Percentiles rank a stretch among this genome's conserved stretches.
Evolutionary conservation across 2,888 invertebrate species (phyloP).

Genomic region (Xestia c-nigrum): DNA sequence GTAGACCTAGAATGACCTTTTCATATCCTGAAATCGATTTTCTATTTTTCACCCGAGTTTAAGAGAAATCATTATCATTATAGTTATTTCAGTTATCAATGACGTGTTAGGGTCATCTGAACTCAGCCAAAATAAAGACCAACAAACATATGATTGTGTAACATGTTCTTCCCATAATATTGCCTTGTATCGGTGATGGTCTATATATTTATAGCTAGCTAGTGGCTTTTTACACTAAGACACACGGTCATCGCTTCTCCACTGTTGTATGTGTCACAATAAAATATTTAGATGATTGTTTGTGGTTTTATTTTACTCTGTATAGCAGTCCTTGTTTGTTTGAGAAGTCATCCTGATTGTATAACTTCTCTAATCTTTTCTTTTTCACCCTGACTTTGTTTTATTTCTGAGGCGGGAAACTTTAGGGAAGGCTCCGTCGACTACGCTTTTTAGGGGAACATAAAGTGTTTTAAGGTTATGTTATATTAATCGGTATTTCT

Average conservation of each 20-base stretch:
- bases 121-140: slow-evolving; percentile 3
- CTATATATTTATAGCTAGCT: slow-evolving; percentile 64
- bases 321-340: not conserved
- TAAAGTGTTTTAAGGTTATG: too few species aligned
- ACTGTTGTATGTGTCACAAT: slow-evolving; percentile 68
- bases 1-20: not conserved
- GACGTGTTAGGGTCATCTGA: slow-evolving; percentile 15
- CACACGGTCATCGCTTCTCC: slow-evolving; percentile 73
- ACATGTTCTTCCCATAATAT: slow-evolving; percentile 76
- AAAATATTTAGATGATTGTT: slow-evolving; percentile 58
- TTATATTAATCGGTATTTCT: too few species aligned
- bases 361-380: not conserved
- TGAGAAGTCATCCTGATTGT: not conserved
- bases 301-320: slow-evolving; percentile 59
- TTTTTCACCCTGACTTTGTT: not conserved
- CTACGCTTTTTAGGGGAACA: too few species aligned
- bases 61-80: not conserved
- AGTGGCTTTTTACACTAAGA: slow-evolving; percentile 69
- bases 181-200: slow-evolving; percentile 74
- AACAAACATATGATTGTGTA: slow-evolving; percentile 52
- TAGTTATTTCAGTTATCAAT: not conserved
- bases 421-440: too few species aligned
- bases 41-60: too few species aligned
- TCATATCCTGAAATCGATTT: not conserved
- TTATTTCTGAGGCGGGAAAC: not conserved